A percentile compares a stretch with the other conserved stretches of the same genome.
Conservation (phyloP, 2,888 invertebrate species). For the Gisinianus flammeolus region DNA sequence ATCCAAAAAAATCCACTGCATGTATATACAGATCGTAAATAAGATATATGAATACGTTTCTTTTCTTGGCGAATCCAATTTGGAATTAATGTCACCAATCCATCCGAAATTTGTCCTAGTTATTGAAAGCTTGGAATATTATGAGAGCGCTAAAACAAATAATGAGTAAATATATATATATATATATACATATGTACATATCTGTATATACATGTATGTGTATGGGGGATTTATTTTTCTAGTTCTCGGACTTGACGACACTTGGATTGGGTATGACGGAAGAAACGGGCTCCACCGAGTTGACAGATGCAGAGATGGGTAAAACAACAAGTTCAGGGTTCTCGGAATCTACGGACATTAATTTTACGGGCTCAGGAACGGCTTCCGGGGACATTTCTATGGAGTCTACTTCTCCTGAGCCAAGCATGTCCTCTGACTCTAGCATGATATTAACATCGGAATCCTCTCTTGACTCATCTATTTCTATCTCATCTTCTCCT, state of each 20-base stretch:
- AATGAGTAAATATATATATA: too few relatives aligned
- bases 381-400: constrained; percentile 41
- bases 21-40: too few relatives aligned
- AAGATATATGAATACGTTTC: too few relatives aligned
- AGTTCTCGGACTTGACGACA: constrained; percentile 8
- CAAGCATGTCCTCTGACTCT: constrained; percentile 22
- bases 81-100: too few relatives aligned
- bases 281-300: constrained; percentile 26
- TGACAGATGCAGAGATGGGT: constrained; percentile 7
- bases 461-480: not conserved
- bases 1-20: too few relatives aligned
- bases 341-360: not conserved
- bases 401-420: constrained; percentile 32
- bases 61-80: too few relatives aligned
- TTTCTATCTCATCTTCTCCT: not conserved
- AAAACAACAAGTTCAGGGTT: constrained; percentile 6
- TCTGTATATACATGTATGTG: too few relatives aligned
- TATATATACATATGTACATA: too few relatives aligned
- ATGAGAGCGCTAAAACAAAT: too few relatives aligned
- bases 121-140: too few relatives aligned
- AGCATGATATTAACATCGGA: constrained; percentile 5
- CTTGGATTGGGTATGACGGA: not conserved
- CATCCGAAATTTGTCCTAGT: too few relatives aligned
- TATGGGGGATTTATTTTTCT: not conserved
- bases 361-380: not conserved